A percentile compares a stretch with the other conserved stretches of the same genome.
Conservation (phyloP, 2,888 invertebrate species). For the Drosophila ochracea region DNA sequence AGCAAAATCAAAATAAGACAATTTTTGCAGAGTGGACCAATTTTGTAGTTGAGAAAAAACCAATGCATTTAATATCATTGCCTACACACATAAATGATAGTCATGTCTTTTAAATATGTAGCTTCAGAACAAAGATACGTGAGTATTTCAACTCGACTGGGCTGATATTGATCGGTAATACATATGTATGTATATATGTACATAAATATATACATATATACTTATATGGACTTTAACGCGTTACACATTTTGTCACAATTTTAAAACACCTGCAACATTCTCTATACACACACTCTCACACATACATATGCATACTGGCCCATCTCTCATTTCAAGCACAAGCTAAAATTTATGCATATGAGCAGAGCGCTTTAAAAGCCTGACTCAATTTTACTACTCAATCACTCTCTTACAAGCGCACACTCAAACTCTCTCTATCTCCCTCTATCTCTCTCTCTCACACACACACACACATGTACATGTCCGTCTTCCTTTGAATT, state of each 20-base stretch:
- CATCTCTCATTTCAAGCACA: slow-evolving; percentile 3
- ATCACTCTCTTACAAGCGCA: slow-evolving; percentile 2
- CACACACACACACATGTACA: background rate
- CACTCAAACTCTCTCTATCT: background rate
- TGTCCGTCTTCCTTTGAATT: slow-evolving; percentile 1
- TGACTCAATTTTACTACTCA: background rate
- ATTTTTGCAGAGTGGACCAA: background rate
- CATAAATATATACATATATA: background rate
- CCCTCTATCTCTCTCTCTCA: slow-evolving; percentile 3
- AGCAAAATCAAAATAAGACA: no score
- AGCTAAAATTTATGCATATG: background rate
- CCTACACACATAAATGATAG: background rate
- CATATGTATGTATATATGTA: background rate
- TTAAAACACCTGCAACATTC: background rate
- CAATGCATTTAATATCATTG: background rate
- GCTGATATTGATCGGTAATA: background rate
- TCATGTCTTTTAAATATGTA: background rate
- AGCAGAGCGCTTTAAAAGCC: slow-evolving; percentile 6
- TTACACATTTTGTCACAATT: slow-evolving; percentile 1
- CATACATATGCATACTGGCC: background rate
- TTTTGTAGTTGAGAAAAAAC: background rate
- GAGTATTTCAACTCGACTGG: background rate
- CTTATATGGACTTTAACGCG: background rate
- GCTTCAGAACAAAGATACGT: background rate
- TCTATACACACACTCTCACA: background rate